A percentile compares a stretch with the other conserved stretches of the same genome.
These are phyloP conservation scores for Sebastes hubbsi DNA, from an alignment of 2,797 vertebrate species.

Conservation along the genomic window DNA sequence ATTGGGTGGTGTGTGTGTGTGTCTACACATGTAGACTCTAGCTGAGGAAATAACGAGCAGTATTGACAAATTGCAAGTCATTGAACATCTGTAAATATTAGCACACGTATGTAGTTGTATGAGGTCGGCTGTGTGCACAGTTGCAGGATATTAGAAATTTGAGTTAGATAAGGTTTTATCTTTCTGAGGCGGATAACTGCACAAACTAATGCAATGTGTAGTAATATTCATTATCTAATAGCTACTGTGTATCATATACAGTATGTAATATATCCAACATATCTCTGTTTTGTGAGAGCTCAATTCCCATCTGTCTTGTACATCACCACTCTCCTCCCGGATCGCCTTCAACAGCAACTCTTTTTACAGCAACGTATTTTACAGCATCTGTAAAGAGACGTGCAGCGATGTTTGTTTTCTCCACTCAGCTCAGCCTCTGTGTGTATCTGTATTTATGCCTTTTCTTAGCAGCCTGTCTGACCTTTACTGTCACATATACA, in stretches of 20 bases:
- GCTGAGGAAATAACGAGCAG: constrained; percentile 12
- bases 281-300: neutral
- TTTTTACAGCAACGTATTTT: neutral
- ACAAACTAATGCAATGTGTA: neutral
- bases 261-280: neutral
- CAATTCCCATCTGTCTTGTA: constrained; percentile 1
- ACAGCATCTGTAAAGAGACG: constrained; percentile 13
- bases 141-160: neutral
- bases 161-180: neutral
- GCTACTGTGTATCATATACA: neutral
- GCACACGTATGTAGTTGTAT: neutral
- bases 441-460: constrained; percentile 36
- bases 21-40: neutral
- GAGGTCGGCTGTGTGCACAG: neutral
- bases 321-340: neutral
- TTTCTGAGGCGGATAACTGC: neutral
- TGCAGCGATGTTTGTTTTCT: constrained; percentile 9
- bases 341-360: neutral
- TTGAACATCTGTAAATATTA: constrained; percentile 28
- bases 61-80: constrained; percentile 36
- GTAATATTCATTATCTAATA: neutral
- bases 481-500: constrained; percentile 65
- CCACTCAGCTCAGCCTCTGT: neutral
- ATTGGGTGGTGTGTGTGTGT: neutral
- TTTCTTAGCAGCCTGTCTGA: constrained; percentile 51